Evolutionary conservation across 2,888 invertebrate genomes (phyloP), one percentile per base, ranked within the genome.

Genomic region (Phytoseiulus persimilis): DNA sequence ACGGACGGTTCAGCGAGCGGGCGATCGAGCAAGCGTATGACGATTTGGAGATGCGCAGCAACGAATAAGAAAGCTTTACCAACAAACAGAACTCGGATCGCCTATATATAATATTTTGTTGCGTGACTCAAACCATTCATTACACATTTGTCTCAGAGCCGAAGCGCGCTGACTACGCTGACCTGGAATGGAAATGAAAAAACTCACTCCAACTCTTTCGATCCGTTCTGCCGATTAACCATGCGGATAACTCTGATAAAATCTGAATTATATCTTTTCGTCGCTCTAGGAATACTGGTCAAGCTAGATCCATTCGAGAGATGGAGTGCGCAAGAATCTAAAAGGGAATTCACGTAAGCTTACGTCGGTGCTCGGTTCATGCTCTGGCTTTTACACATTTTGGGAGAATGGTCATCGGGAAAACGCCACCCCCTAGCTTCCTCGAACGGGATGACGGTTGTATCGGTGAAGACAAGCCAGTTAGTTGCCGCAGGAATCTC

Each of bases 91-190:
- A 65, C 18, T 28, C 65, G 18, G 65, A 65, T 65, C 65, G 65
- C 5, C 65, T 65, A 65, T 65, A 65, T 65, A 65, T 65, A 18
- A 65, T 65, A 65, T 65, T 65, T 65, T 65, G 23, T 65, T 65
- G 65, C 65, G 65, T 65, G 65, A 65, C 65, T 65, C 65, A 65
- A 65, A 65, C 65, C 65, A 65, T 65, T 65, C 65, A 65, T 65
- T 65, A 65, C 65, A 65, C 65, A 65, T 65, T 65, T 65, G 65
- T 65, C 65, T 65, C 65, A 65, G 18, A 65, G 65, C 65, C 65
- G 65, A 65, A 65, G 65, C 65, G 28, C 23, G 18, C 65, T 65
- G 65, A 18, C 65, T 65, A 65, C 28, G 65, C 65, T 65, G 65
- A 65, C 65, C 65, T 65, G 65, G 65, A 65, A 65, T 65, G 18